Evolutionary conservation across 2,888 invertebrate species (phyloP).

Genomic region (Halictus ligatus): DNA sequence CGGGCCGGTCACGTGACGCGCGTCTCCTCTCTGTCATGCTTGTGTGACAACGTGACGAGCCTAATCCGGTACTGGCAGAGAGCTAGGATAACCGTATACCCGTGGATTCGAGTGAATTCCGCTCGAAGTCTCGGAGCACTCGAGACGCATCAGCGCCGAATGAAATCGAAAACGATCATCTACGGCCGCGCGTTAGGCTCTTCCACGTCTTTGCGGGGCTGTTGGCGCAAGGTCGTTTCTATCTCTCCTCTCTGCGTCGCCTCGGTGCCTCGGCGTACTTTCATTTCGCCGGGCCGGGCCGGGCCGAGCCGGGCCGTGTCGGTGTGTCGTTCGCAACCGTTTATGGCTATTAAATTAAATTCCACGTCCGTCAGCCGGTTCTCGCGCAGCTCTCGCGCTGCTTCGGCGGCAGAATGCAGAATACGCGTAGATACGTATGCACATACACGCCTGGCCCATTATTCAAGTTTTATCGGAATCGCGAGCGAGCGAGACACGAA

Average conservation of each 20-base stretch:
- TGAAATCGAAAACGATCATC: slow-evolving; percentile 77
- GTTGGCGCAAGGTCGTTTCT: slow-evolving; percentile 66
- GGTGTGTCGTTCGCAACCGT: slow-evolving; percentile 66
- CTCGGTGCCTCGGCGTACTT: slow-evolving; percentile 52
- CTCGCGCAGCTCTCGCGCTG: slow-evolving; percentile 15
- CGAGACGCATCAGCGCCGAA: slow-evolving; percentile 42
- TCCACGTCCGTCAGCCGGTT: slow-evolving; percentile 66
- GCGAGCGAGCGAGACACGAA: background rate
- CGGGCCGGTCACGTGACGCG: too few species aligned
- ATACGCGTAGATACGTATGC: background rate
- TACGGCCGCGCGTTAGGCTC: slow-evolving; percentile 64
- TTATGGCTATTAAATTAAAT: slow-evolving; percentile 75
- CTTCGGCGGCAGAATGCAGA: slow-evolving; percentile 40
- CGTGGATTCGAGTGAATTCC: too few species aligned
- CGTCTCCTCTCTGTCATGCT: too few species aligned
- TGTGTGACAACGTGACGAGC: too few species aligned
- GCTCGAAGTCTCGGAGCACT: background rate
- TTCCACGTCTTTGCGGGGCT: slow-evolving; percentile 29
- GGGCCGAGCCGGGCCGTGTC: slow-evolving; percentile 41
- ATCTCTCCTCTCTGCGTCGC: slow-evolving; percentile 35
- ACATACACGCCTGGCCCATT: slow-evolving; percentile 35
- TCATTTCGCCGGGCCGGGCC: slow-evolving; percentile 65
- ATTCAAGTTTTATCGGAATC: slow-evolving; percentile 53
- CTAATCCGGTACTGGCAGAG: too few species aligned
- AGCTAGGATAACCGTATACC: background rate